Percentiles rank a stretch among this genome's conserved stretches.
Conservation (phyloP, 2,797 vertebrate species). For the Pelodytes ibericus region DNA sequence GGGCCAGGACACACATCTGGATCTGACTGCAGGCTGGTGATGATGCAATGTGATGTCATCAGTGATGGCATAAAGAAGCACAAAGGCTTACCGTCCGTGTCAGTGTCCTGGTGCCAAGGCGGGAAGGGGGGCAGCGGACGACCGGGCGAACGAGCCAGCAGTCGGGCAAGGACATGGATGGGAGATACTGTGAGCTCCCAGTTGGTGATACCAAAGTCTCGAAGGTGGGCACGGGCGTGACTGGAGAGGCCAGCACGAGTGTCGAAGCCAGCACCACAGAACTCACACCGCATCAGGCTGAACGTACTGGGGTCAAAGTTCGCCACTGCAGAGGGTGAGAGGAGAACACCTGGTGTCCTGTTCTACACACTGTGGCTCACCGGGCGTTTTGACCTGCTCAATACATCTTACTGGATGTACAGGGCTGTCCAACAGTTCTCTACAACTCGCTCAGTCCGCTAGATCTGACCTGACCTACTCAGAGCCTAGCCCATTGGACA, state of each 20-base stretch:
- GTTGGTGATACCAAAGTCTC: slow-evolving; percentile 96
- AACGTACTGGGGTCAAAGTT: slow-evolving; percentile 96
- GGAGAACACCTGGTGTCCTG: slow-evolving; percentile 49
- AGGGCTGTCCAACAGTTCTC: not conserved
- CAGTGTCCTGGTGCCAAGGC: slow-evolving; percentile 53
- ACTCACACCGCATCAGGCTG: slow-evolving; percentile 97
- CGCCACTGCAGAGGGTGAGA: slow-evolving; percentile 77
- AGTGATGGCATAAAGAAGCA: slow-evolving; percentile 41
- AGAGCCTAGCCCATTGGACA: no score
- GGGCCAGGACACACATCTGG: slow-evolving; percentile 57
- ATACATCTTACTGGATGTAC: not conserved
- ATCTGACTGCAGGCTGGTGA: slow-evolving; percentile 44
- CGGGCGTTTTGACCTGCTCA: slow-evolving; percentile 33
- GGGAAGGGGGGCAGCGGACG: slow-evolving; percentile 79
- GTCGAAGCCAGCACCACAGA: slow-evolving; percentile 95
- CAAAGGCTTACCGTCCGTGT: slow-evolving; percentile 53
- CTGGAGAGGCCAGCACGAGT: slow-evolving; percentile 93
- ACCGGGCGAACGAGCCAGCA: slow-evolving; percentile 89
- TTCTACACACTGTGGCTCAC: slow-evolving; percentile 42
- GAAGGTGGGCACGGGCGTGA: slow-evolving; percentile 91
- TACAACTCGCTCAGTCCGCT: no score
- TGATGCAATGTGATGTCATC: slow-evolving; percentile 53
- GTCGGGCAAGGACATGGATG: slow-evolving; percentile 91
- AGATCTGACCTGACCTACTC: not conserved
- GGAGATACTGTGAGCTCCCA: slow-evolving; percentile 97